Percentiles rank a stretch among this genome's conserved stretches.
Conservation (phyloP, 2,888 invertebrate genomes). For the Eupithecia abbreviata region DNA sequence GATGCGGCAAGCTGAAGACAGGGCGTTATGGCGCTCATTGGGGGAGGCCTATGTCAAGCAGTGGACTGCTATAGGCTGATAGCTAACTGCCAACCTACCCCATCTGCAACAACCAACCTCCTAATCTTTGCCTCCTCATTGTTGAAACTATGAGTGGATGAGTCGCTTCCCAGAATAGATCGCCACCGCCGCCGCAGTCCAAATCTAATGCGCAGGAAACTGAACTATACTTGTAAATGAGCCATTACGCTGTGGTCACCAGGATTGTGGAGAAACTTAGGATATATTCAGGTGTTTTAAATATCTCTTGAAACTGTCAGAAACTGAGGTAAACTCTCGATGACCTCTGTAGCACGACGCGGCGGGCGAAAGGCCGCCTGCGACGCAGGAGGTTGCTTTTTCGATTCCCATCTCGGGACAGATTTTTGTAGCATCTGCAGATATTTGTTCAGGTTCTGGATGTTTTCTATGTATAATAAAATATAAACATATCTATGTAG, state of each 20-base stretch:
- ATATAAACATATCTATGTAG: not conserved
- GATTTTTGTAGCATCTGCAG: not conserved
- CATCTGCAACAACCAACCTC: constrained; percentile 20
- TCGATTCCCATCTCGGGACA: not conserved
- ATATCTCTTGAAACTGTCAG: too few species aligned
- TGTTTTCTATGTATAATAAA: not conserved
- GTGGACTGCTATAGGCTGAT: too few species aligned
- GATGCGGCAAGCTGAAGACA: too few species aligned
- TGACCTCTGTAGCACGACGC: too few species aligned
- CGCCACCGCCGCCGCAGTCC: constrained; percentile 62
- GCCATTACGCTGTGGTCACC: constrained; percentile 20
- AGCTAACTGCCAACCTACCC: not conserved
- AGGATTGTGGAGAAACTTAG: constrained; percentile 12
- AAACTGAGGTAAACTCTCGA: too few species aligned
- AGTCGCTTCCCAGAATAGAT: constrained; percentile 77
- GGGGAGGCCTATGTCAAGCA: too few species aligned
- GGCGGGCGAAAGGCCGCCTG: not conserved
- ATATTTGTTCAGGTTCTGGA: not conserved
- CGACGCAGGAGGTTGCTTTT: not conserved
- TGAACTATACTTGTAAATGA: constrained; percentile 71
- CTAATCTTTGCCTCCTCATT: constrained; percentile 65
- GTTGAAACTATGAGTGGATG: constrained; percentile 76
- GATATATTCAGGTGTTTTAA: constrained; percentile 16
- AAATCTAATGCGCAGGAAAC: constrained; percentile 78
- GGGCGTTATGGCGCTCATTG: too few species aligned